Base-by-base conservation (phyloP, 2,113 vertebrate species). In the Numida meleagris region DNA sequence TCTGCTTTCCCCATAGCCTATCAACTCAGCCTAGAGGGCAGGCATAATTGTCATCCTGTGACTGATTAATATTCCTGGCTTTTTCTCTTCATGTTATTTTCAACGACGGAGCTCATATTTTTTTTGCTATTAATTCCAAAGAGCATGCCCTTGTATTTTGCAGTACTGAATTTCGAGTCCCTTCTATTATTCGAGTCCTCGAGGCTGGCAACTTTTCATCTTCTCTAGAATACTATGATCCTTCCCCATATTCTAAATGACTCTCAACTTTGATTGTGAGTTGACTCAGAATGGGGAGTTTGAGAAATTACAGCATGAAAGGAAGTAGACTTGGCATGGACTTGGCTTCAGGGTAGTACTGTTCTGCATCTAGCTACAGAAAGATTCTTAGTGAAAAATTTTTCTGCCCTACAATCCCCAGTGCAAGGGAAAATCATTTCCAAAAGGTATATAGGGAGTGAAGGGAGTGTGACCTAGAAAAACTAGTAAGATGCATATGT, bases 401-500 rank as follows among this genome's bases (percentile, higher is more conserved):
- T 84, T 86, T 88, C 80, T 88, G 81, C 70, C 76, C 51, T 74
- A 29, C 79, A 88, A 86, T 95, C 68, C 86, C 83, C 76, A 86
- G 76, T 38, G 58, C 86, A 78, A 61, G 42, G 86, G 65, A 93
- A 86, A 94, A 95, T 95, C 36, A 93, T 68, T 95, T 94, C 92
- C 61, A 59, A 96, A 90, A 96, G 94, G 88, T 96, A 86, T 75
- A 95, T 88, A 90, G 88, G 70, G 82, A 96, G 83, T 78, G 83
- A 96, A 94, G 88, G 92, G 82, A 95, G 73, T 77, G 73, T 95
- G 92, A 95, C 96, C 94, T 96, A 95, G 95, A 96, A 96, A 96
- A 96, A 86, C 65, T 90, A 43, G 73, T 92, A 90, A 90, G 92
- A 92, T 94, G 90, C 88, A 72, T 92, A 65, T 96, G 95, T 95